Percentiles rank a stretch among this genome's conserved stretches.
These are phyloP conservation scores for Castor canadensis DNA, from an alignment of 2,113 vertebrate species.

Conservation along the genomic window DNA sequence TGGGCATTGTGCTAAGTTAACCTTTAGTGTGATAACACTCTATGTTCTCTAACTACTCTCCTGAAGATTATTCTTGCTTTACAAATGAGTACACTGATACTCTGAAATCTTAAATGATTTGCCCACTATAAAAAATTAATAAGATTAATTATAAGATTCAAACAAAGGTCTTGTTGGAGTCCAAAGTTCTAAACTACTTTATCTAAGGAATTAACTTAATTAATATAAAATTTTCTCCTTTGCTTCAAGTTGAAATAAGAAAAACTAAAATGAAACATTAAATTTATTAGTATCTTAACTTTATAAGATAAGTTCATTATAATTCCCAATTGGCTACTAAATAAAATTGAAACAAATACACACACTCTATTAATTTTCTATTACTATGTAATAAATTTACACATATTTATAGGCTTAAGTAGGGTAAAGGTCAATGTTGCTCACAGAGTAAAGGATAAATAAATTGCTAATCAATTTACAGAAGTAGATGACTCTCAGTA, in stretches of 20 bases:
- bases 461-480: neutral
- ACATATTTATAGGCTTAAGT: neutral
- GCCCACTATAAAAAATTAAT: neutral
- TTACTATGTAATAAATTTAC: neutral
- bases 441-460: neutral
- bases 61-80: neutral
- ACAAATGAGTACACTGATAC: neutral
- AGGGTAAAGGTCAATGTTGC: neutral
- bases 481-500: neutral
- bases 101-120: neutral
- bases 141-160: neutral
- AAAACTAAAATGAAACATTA: neutral
- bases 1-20: neutral
- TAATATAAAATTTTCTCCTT: neutral
- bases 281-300: neutral
- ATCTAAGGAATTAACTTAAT: too few species aligned
- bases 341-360: neutral
- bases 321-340: neutral
- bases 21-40: neutral
- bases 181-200: too few species aligned
- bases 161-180: too few species aligned
- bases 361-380: neutral
- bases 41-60: fast-evolving
- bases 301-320: neutral
- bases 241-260: neutral